A percentile compares a stretch with the other conserved stretches of the same genome.
Conservation (phyloP, 1,140 invertebrate genomes). For the roundworm (Caenorhabditis elegans) region DNA sequence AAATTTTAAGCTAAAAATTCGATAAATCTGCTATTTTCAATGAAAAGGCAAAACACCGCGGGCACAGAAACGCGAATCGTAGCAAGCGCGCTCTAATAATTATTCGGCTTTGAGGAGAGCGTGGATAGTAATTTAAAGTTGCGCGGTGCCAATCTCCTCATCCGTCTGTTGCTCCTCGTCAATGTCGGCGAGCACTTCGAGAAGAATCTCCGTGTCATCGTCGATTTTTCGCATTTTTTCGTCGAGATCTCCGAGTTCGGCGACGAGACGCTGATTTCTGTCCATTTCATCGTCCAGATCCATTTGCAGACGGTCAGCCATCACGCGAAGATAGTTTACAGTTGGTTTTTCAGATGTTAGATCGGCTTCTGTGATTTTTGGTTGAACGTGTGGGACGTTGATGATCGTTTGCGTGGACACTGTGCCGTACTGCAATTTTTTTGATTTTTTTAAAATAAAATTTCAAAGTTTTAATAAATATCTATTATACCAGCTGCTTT, state of each 20-base stretch:
- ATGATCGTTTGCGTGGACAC: background rate
- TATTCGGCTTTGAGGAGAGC: too few relatives aligned
- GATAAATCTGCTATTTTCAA: too few relatives aligned
- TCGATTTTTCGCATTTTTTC: background rate
- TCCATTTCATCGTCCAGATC: background rate
- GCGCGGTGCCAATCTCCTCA: background rate
- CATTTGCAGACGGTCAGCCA: background rate
- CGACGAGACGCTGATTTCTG: background rate
- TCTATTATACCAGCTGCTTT: background rate
- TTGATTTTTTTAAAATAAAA: background rate
- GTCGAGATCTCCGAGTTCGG: background rate
- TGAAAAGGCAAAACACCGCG: too few relatives aligned
- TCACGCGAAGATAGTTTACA: background rate
- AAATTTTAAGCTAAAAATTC: too few relatives aligned
- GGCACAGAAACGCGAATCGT: too few relatives aligned
- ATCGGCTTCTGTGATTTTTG: background rate
- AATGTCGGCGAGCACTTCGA: background rate
- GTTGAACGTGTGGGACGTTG: background rate
- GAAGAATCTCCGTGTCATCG: slow-evolving; percentile 7
- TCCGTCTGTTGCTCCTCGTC: background rate
- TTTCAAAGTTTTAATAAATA: background rate
- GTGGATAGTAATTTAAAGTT: too few relatives aligned
- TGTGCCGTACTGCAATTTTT: background rate
- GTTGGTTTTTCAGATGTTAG: background rate
- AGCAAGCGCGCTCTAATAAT: too few relatives aligned